phyloP scores from a whole-genome alignment of 2,888 invertebrate genomes.

The Aleiodes leptofemur region DNA sequence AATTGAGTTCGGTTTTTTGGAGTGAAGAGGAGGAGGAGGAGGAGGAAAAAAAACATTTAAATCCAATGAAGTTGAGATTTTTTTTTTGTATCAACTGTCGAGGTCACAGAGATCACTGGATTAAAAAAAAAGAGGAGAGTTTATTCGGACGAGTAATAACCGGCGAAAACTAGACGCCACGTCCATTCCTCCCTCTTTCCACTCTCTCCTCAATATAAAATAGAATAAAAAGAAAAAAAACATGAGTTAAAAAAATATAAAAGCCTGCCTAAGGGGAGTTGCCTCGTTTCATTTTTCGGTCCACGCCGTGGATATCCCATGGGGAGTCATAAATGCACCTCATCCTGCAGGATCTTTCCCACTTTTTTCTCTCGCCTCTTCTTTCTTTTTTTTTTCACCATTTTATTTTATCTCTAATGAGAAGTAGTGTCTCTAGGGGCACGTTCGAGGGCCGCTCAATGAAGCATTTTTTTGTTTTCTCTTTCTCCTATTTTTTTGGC shows the following conservation, averaged over 20 bases:
- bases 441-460: conserved; percentile 43
- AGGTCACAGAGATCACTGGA: neutral
- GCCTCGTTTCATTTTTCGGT: conserved; percentile 48
- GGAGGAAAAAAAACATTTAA: neutral
- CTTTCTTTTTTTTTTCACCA: conserved; percentile 30
- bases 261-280: conserved; percentile 27
- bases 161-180: conserved; percentile 10
- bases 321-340: conserved; percentile 54
- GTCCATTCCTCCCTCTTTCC: neutral
- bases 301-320: conserved; percentile 33
- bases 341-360: conserved; percentile 46
- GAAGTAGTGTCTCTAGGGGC: conserved; percentile 48
- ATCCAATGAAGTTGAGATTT: neutral
- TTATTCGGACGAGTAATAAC: conserved; percentile 15
- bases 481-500: neutral
- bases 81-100: neutral
- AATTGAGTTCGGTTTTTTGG: neutral
- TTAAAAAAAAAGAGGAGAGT: neutral
- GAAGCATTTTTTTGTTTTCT: conserved; percentile 36
- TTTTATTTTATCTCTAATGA: conserved; percentile 45
- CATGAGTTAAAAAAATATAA: conserved; percentile 12
- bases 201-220: conserved; percentile 19
- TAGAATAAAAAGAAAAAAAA: conserved; percentile 4
- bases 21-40: too few species aligned
- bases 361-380: conserved; percentile 29